Conservation (phyloP, 2,797 vertebrate species). For the Crocodylus rhombifer region DNA sequence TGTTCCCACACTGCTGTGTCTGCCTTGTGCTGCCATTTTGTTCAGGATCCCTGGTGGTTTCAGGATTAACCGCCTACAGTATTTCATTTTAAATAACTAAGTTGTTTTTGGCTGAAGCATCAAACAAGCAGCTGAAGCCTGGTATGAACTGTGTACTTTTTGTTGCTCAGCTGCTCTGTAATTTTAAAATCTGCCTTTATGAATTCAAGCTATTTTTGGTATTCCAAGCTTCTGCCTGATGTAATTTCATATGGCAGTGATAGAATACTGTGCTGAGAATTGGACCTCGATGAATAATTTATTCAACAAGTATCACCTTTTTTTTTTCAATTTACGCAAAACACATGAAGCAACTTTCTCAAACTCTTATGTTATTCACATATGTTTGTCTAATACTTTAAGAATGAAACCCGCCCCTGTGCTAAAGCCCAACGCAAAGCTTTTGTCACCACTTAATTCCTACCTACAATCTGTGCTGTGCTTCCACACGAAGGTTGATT, state of each 20-base stretch:
- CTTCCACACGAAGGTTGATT: neutral
- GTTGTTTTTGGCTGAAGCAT: neutral
- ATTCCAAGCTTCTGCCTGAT: neutral
- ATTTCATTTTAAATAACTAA: neutral
- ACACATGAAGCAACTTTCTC: neutral
- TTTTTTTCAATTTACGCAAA: neutral
- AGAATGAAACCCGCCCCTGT: neutral
- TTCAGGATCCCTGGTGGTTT: conserved; percentile 49
- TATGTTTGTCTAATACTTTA: accelerated
- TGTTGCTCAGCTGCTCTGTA: neutral
- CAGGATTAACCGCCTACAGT: conserved; percentile 25
- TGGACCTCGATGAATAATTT: neutral
- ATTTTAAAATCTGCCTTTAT: neutral
- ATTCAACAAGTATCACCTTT: accelerated
- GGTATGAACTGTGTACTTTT: neutral
- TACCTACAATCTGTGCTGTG: accelerated
- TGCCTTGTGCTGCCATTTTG: conserved; percentile 60
- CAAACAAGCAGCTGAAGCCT: conserved; percentile 8
- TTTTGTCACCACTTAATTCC: neutral
- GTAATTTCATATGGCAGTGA: neutral
- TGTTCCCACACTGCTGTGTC: conserved; percentile 56
- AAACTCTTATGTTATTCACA: accelerated
- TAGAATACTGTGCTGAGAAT: accelerated
- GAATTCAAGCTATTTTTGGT: neutral
- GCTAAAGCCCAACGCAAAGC: neutral